These are phyloP conservation scores for Crypturellus tataupa DNA, from an alignment of 2,797 vertebrate species.

Conservation along the genomic window DNA sequence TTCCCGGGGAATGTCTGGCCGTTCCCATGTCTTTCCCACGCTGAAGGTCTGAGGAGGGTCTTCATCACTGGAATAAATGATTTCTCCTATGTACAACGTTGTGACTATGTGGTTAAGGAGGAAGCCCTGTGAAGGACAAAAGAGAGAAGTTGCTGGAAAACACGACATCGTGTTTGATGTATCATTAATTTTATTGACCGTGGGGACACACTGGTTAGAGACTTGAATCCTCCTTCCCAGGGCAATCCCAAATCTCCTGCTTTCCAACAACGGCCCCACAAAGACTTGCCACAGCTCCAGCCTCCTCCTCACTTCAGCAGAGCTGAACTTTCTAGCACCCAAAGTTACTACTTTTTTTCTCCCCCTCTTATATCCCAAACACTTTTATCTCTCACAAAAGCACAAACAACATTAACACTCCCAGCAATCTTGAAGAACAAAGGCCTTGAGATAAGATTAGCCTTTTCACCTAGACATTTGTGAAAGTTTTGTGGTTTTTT, in stretches of 20 bases:
- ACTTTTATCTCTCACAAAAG: slow-evolving; percentile 3
- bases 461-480: background rate
- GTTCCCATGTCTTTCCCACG: background rate
- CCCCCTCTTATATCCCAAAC: background rate
- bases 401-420: background rate
- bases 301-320: background rate
- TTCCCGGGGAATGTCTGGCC: background rate
- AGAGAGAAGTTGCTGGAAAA: background rate
- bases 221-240: background rate
- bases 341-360: rapidly evolving
- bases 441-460: slow-evolving; percentile 50
- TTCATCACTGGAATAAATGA: background rate
- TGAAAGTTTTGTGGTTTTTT: background rate
- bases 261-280: background rate
- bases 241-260: background rate
- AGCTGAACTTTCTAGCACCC: background rate
- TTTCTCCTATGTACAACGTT: background rate
- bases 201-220: background rate
- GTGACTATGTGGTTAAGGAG: background rate
- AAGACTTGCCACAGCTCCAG: background rate
- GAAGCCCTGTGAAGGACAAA: background rate
- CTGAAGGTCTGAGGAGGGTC: background rate
- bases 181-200: background rate
- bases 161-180: background rate
- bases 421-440: slow-evolving; percentile 9